Conservation (phyloP, 2,113 vertebrate genomes). For the Stigmatopora nigra region DNA sequence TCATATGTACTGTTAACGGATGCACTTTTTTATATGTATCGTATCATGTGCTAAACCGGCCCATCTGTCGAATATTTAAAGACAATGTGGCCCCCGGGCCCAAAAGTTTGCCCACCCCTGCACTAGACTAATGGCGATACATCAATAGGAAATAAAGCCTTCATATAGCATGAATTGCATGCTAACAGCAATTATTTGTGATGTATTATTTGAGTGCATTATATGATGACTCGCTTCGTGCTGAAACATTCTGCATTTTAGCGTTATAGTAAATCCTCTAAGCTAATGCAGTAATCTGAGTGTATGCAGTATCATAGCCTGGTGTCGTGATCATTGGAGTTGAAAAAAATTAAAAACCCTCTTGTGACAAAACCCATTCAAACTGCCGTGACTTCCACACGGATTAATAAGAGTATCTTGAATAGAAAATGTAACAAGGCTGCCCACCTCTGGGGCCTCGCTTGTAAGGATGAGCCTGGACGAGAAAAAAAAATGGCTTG, state of each 20-base stretch:
- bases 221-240: constrained; percentile 26
- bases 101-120: no score
- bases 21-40: no score
- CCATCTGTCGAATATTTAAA: no score
- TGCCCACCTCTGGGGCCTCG: constrained; percentile 17
- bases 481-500: constrained; percentile 12
- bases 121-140: no score
- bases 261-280: constrained; percentile 18
- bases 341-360: not conserved
- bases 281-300: not conserved
- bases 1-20: no score
- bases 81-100: no score
- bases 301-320: not conserved
- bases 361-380: not conserved
- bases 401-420: constrained; percentile 4
- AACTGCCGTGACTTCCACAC: constrained; percentile 2
- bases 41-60: no score
- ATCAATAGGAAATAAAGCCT: no score
- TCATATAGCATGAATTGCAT: no score
- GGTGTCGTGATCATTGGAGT: not conserved
- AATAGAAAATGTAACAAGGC: constrained; percentile 3
- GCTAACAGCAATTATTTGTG: no score
- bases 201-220: constrained; percentile 34
- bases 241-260: constrained; percentile 24
- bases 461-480: constrained; percentile 15